Evolutionary conservation across 92 coral and sea anemone species (phyloP), one percentile per base, ranked within the genome.

Genomic region (Bergia sp.): DNA sequence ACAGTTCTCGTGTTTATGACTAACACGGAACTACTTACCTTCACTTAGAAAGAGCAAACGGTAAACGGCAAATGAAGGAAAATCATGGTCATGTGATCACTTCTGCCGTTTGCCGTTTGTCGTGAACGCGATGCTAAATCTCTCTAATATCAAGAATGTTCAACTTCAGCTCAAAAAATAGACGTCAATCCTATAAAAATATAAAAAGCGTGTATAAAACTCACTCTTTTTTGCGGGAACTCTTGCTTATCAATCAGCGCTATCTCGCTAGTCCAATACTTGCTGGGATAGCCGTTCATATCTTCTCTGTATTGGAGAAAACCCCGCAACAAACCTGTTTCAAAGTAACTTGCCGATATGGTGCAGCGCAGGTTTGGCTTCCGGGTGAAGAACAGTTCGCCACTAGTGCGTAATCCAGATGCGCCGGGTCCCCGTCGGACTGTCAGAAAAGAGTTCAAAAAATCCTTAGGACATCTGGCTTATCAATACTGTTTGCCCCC

Each of bases 301-400:
- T 81, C 85, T 65, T 81, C 85, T 81, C 85, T 81, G 73, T 81
- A 57, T n/a, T 81, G 85, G 47, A 81, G 85, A 81, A 81, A 81
- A 11, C 85, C 85, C 37, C 85, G 73, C 74, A 81, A 38, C 0
- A 74, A 81, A 64, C 85, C 85, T 0, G 85, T 81, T 61, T 81
- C 85, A 38, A 61, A 58, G 85, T 81, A 81, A 39, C 85, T 81
- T 20, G 85, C 85, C 1, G 85, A 81, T 36, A 81, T 81, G 12
- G 85, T 81, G 73, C 85, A 81, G 37, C 85, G 85, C 8, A 81
- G 37, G 37, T 81, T 81, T 20, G 85, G 85, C 72, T 81, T 38
- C 41, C 85, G 85, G 53, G 74, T 49, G 37, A 81, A 81, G 73
- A 81, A 81, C 5, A 81, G 73, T 37, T 81, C 85, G 45, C 85